Evolutionary conservation across 2,113 vertebrate genomes (phyloP).

Genomic region (Ursus arctos): DNA sequence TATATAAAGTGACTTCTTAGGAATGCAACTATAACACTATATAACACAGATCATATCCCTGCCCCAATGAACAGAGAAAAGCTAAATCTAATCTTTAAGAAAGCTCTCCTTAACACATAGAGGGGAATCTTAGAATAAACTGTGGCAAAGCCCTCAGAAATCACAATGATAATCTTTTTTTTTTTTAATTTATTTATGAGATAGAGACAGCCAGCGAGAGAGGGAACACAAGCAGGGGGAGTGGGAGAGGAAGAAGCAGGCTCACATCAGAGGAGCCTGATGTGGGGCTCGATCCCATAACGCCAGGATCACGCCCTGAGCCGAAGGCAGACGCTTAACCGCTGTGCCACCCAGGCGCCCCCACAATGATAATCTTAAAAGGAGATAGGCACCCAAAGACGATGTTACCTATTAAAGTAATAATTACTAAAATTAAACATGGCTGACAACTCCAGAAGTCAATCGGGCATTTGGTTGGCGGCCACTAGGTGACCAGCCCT

Average conservation of each 20-base stretch:
- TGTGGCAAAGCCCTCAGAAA: background rate
- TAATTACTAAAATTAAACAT: background rate
- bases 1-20: background rate
- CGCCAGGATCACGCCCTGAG: too few relatives aligned
- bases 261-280: too few relatives aligned
- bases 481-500: background rate
- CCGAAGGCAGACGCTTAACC: too few relatives aligned
- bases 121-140: constrained; percentile 21
- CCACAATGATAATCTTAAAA: constrained; percentile 37
- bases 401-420: background rate
- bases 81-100: background rate
- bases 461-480: background rate
- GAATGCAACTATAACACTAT: constrained; percentile 34
- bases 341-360: too few relatives aligned
- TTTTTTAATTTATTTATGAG: too few relatives aligned
- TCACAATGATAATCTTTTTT: background rate
- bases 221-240: too few relatives aligned
- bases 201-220: too few relatives aligned
- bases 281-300: too few relatives aligned
- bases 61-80: background rate
- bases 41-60: background rate
- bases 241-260: too few relatives aligned
- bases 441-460: background rate
- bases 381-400: background rate
- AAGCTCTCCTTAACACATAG: constrained; percentile 8